Percentiles rank a stretch among this genome's conserved stretches.
These are phyloP conservation scores for Eutrigla gurnardus DNA, from an alignment of 2,797 vertebrate species.

Conservation along the genomic window DNA sequence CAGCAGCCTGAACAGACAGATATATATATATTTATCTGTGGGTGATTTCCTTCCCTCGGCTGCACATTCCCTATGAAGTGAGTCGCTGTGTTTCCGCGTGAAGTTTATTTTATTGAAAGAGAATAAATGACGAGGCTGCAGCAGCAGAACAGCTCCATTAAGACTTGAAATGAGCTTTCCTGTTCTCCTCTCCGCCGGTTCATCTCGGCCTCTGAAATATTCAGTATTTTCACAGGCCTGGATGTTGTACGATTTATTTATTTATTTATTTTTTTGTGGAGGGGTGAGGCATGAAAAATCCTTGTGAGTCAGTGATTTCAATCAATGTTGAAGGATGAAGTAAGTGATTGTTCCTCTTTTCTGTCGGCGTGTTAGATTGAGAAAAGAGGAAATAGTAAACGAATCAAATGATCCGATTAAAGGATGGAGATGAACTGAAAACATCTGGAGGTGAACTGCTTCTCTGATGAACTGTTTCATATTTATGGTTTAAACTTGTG, in stretches of 20 bases:
- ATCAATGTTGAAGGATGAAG: constrained; percentile 69
- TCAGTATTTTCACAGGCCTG: constrained; percentile 75
- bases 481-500: background rate
- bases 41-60: too few species aligned
- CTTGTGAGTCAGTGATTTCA: constrained; percentile 83
- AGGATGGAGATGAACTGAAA: background rate
- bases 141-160: constrained; percentile 22
- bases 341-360: constrained; percentile 55
- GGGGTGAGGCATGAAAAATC: constrained; percentile 69
- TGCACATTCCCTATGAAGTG: too few species aligned
- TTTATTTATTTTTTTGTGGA: background rate
- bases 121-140: background rate
- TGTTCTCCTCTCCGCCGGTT: constrained; percentile 54
- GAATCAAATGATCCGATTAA: background rate
- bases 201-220: constrained; percentile 81
- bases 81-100: background rate
- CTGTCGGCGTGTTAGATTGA: background rate
- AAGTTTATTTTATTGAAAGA: constrained; percentile 4
- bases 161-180: constrained; percentile 50
- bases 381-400: background rate
- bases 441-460: background rate
- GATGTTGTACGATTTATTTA: constrained; percentile 64
- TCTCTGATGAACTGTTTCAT: background rate
- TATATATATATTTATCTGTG: too few species aligned
- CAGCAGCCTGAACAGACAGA: too few species aligned